Percentiles rank a stretch among this genome's conserved stretches.
Conservation (phyloP, 2,888 invertebrate genomes). For the Rhagophthalmus giganteus region DNA sequence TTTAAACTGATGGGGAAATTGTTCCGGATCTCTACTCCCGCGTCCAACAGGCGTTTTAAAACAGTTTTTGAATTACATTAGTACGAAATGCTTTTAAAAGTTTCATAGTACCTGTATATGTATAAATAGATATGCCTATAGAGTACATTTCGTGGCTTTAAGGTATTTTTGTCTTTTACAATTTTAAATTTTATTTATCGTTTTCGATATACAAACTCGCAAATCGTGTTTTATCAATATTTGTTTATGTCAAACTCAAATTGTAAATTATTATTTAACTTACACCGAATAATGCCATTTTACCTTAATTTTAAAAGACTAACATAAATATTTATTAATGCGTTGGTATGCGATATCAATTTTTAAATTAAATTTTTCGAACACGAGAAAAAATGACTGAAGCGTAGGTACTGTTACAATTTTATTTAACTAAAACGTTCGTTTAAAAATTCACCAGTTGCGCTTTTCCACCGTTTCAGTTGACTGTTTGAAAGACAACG, state of each 20-base stretch:
- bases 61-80: constrained; percentile 32
- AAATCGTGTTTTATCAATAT: too few species aligned
- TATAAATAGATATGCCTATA: background rate
- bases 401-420: background rate
- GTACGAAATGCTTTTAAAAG: constrained; percentile 26
- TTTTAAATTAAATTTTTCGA: background rate
- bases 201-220: too few species aligned
- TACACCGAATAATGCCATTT: too few species aligned
- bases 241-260: too few species aligned
- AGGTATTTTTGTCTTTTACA: background rate
- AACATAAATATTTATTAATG: background rate
- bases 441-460: constrained; percentile 3
- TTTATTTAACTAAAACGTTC: background rate
- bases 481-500: background rate
- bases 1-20: constrained; percentile 42
- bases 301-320: too few species aligned
- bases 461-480: background rate
- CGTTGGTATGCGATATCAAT: background rate
- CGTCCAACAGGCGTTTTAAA: constrained; percentile 35
- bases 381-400: background rate
- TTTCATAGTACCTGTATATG: constrained; percentile 14
- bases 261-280: too few species aligned
- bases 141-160: background rate
- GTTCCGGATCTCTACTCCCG: constrained; percentile 32
- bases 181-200: background rate